Evolutionary conservation across 1,140 invertebrate genomes (phyloP).

Genomic region (Hyles vespertilio): DNA sequence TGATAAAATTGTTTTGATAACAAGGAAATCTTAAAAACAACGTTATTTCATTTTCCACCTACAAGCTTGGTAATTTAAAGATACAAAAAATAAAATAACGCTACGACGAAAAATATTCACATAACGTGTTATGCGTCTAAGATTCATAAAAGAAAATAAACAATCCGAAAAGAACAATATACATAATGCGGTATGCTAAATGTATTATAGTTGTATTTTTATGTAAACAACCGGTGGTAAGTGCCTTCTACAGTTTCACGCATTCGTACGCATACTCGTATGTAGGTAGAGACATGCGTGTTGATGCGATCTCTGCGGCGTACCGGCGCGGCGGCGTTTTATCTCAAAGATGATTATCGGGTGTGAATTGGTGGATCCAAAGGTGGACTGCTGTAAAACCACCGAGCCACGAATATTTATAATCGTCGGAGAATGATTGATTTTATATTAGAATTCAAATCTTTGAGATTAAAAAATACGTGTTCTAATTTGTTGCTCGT

Average conservation of each 20-base stretch:
- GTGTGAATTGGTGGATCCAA: conserved; percentile 64
- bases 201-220: conserved; percentile 10
- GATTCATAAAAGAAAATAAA: conserved; percentile 10
- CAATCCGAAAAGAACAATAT: conserved; percentile 1
- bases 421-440: conserved; percentile 29
- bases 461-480: no score
- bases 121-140: no score
- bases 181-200: conserved; percentile 10
- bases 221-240: conserved; percentile 17
- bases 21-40: no score
- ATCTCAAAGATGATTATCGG: conserved; percentile 66
- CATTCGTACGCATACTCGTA: conserved; percentile 4
- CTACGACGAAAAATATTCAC: neutral
- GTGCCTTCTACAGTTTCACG: conserved; percentile 11
- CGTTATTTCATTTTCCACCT: no score
- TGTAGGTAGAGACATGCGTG: conserved; percentile 9
- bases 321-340: conserved; percentile 47
- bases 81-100: neutral
- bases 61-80: no score
- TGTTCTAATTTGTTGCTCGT: no score
- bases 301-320: conserved; percentile 43
- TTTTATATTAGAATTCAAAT: no score
- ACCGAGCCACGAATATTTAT: conserved; percentile 27
- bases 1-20: no score
- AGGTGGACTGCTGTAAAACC: conserved; percentile 50